A percentile compares a stretch with the other conserved stretches of the same genome.
These are phyloP conservation scores for Aythya baeri DNA, from an alignment of 2,113 vertebrate species.

Conservation along the genomic window DNA sequence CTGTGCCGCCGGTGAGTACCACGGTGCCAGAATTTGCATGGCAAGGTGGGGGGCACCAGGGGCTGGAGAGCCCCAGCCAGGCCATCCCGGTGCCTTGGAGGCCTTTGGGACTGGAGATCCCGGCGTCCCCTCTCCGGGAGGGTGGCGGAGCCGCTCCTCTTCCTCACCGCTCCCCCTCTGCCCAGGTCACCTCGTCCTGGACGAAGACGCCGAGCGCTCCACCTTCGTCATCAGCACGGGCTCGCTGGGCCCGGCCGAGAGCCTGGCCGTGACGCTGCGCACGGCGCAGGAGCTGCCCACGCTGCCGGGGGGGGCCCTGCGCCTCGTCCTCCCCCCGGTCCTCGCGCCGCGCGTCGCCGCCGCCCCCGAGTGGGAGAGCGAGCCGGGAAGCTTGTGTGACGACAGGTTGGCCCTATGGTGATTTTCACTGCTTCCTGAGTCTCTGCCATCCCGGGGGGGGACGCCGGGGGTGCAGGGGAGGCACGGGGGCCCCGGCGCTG, in stretches of 20 bases:
- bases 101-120: not conserved
- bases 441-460: slow-evolving; percentile 36
- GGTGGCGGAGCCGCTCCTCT: not conserved
- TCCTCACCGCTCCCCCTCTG: not conserved
- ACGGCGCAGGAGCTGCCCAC: slow-evolving; percentile 90
- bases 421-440: slow-evolving; percentile 82
- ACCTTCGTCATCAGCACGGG: slow-evolving; percentile 89
- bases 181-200: slow-evolving; percentile 92
- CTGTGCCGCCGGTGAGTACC: slow-evolving; percentile 78
- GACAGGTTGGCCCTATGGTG: slow-evolving; percentile 89
- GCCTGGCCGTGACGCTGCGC: slow-evolving; percentile 85
- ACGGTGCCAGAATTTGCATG: rapidly evolving
- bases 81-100: too few relatives aligned
- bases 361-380: slow-evolving; percentile 76
- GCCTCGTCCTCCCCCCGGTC: slow-evolving; percentile 83
- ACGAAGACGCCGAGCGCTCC: slow-evolving; percentile 87
- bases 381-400: slow-evolving; percentile 87
- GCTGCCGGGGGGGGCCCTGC: slow-evolving; percentile 87
- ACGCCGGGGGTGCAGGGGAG: rapidly evolving
- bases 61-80: not conserved
- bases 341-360: slow-evolving; percentile 81
- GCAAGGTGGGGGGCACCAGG: rapidly evolving
- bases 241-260: slow-evolving; percentile 82
- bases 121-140: not conserved
- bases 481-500: not conserved